Evolutionary conservation across 2,797 vertebrate species (phyloP).

Genomic region (Pygocentrus nattereri): DNA sequence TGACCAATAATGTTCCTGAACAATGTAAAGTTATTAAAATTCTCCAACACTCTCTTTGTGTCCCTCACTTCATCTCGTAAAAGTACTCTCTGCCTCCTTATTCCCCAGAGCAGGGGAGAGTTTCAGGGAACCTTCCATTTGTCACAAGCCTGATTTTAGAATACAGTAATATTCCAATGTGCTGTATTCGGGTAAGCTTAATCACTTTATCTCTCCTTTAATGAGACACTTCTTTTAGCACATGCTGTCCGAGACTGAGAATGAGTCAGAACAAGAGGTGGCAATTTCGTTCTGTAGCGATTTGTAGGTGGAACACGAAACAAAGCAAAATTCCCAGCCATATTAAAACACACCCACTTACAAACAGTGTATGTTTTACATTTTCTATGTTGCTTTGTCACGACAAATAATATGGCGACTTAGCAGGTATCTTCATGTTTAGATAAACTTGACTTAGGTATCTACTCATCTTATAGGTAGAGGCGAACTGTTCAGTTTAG

Average conservation of each 20-base stretch:
- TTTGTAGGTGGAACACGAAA: slow-evolving; percentile 15
- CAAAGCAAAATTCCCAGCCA: slow-evolving; percentile 4
- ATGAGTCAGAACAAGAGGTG: slow-evolving; percentile 23
- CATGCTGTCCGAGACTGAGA: background rate
- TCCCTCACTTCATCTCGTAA: slow-evolving; percentile 1
- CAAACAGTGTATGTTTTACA: too few relatives aligned
- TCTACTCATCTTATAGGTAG: too few relatives aligned
- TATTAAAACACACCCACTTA: slow-evolving; percentile 14
- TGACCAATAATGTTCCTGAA: slow-evolving; percentile 22
- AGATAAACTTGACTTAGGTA: too few relatives aligned
- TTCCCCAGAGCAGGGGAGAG: slow-evolving; percentile 13
- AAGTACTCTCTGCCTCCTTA: slow-evolving; percentile 16
- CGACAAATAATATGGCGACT: background rate
- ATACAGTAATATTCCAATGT: slow-evolving; percentile 20
- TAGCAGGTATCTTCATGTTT: too few relatives aligned
- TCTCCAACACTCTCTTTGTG: background rate
- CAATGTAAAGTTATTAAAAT: slow-evolving; percentile 17
- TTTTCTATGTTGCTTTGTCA: background rate
- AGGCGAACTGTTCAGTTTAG: too few relatives aligned
- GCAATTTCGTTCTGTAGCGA: slow-evolving; percentile 16
- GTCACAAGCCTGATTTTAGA: slow-evolving; percentile 27
- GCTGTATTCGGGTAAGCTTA: slow-evolving; percentile 2
- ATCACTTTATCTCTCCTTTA: slow-evolving; percentile 33
- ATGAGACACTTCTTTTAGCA: slow-evolving; percentile 32
- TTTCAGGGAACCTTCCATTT: slow-evolving; percentile 11